These are phyloP conservation scores for Zaprionus obscuricornis DNA, from an alignment of 2,888 invertebrate genomes.

Conservation along the genomic window DNA sequence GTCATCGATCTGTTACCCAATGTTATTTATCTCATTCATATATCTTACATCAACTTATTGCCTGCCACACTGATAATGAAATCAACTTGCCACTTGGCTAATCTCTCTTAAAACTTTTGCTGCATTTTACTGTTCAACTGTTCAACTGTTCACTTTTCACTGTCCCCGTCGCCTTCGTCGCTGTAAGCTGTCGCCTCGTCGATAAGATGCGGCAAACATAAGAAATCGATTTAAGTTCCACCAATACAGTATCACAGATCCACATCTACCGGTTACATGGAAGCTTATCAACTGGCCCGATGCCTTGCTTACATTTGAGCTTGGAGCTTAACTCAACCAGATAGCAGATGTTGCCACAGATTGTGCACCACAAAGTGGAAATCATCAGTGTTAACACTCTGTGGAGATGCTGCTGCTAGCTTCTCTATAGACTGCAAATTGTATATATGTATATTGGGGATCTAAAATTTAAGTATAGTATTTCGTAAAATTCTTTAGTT, in stretches of 20 bases:
- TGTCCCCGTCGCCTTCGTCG: not conserved
- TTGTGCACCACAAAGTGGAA: too few species aligned
- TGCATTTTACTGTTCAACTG: constrained; percentile 11
- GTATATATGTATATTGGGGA: too few species aligned
- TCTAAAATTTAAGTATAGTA: too few species aligned
- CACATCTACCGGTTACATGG: constrained; percentile 56
- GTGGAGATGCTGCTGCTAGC: too few species aligned
- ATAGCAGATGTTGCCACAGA: constrained; percentile 61
- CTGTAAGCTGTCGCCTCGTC: constrained; percentile 13
- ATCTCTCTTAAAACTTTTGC: constrained; percentile 60
- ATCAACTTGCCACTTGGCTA: constrained; percentile 73
- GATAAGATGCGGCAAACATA: constrained; percentile 61
- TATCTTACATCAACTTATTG: constrained; percentile 75
- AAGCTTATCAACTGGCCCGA: constrained; percentile 64
- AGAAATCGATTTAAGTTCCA: constrained; percentile 69
- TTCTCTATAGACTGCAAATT: too few species aligned
- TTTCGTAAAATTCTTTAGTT: too few species aligned
- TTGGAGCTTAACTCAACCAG: constrained; percentile 59
- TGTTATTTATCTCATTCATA: constrained; percentile 65
- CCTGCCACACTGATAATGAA: constrained; percentile 57
- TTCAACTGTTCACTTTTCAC: too few species aligned
- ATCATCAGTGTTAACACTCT: too few species aligned
- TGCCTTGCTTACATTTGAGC: constrained; percentile 62
- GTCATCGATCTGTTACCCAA: constrained; percentile 63
- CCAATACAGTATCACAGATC: constrained; percentile 31